A percentile compares a stretch with the other conserved stretches of the same genome.
phyloP scores from a whole-genome alignment of 2,888 invertebrate genomes.

The Ichneumon xanthorius region DNA sequence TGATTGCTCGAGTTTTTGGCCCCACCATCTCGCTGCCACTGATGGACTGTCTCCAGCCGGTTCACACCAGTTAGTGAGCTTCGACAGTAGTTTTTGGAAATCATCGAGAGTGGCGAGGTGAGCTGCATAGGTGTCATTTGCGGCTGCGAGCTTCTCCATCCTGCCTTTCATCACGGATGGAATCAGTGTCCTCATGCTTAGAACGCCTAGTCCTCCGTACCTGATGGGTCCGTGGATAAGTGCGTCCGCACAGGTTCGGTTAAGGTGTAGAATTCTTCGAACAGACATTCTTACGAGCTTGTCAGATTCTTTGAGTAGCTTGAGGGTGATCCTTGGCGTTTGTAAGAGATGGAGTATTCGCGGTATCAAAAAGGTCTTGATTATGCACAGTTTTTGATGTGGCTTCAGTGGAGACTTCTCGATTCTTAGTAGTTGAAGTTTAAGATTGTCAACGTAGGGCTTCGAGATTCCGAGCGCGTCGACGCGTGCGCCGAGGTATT shows the following conservation, averaged over 20 bases:
- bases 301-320: slow-evolving; percentile 20
- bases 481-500: neutral
- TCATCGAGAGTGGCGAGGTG: neutral
- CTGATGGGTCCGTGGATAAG: slow-evolving; percentile 9
- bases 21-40: slow-evolving; percentile 12
- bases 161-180: neutral
- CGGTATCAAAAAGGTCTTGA: slow-evolving; percentile 1
- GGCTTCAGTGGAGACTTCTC: slow-evolving; percentile 38
- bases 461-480: neutral
- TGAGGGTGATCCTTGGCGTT: neutral
- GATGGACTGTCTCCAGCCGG: neutral
- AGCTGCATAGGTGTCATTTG: neutral
- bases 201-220: slow-evolving; percentile 10
- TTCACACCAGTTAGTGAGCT: neutral
- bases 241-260: slow-evolving; percentile 34
- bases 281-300: slow-evolving; percentile 24
- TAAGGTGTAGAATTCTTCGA: neutral
- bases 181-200: neutral
- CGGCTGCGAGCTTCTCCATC: neutral
- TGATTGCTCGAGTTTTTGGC: slow-evolving; percentile 49
- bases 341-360: neutral
- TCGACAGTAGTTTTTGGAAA: neutral
- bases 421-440: neutral
- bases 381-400: slow-evolving; percentile 14
- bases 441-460: neutral